Evolutionary conservation across 2,113 vertebrate species (phyloP).

Genomic region (Recurvirostra avosetta): DNA sequence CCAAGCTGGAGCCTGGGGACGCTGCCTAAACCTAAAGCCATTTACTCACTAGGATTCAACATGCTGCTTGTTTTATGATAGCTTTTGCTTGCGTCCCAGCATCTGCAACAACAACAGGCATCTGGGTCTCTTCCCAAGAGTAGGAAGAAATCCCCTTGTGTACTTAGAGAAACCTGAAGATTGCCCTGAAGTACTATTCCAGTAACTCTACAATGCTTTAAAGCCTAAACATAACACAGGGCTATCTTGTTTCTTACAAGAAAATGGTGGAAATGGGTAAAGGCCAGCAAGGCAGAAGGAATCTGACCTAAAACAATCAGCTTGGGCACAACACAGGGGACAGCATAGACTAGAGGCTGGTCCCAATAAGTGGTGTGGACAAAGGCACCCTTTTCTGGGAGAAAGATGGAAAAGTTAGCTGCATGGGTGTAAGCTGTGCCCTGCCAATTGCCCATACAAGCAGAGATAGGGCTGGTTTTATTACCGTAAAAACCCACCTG

Average conservation of each 20-base stretch:
- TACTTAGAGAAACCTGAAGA: neutral
- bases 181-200: neutral
- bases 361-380: neutral
- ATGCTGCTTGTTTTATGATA: neutral
- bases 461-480: neutral
- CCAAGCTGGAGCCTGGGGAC: neutral
- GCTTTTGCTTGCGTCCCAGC: neutral
- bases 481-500: neutral
- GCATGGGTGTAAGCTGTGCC: neutral
- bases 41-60: neutral
- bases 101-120: neutral
- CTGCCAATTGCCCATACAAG: neutral
- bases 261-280: neutral
- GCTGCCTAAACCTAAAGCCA: neutral
- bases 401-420: neutral
- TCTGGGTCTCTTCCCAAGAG: neutral
- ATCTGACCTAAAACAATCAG: neutral
- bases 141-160: neutral
- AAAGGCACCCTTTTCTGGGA: neutral
- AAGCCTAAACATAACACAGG: neutral
- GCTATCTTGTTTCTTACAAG: neutral
- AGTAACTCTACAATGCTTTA: neutral
- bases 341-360: neutral
- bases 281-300: neutral
- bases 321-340: neutral